Evolutionary conservation across 2,113 vertebrate genomes (phyloP).

Genomic region (Spea multiplicata): DNA sequence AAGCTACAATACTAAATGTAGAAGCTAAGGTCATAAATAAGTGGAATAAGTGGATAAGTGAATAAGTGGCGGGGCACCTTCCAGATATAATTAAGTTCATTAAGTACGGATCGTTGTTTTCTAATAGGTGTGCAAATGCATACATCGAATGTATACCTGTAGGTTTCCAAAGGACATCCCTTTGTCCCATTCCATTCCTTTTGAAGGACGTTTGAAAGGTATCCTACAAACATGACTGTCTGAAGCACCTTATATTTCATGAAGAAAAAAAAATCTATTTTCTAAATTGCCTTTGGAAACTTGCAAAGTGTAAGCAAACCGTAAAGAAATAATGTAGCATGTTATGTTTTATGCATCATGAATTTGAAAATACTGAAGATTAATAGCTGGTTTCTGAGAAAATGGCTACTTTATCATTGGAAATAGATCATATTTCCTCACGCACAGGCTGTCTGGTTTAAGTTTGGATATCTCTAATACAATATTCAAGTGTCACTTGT

Average conservation of each 20-base stretch:
- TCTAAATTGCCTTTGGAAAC: background rate
- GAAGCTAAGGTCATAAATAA: too few relatives aligned
- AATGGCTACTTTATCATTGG: background rate
- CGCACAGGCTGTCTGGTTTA: background rate
- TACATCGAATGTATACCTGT: conserved; percentile 6
- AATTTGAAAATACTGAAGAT: conserved; percentile 19
- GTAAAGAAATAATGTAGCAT: background rate
- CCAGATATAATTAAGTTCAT: too few relatives aligned
- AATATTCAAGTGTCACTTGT: background rate
- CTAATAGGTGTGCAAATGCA: conserved; percentile 20
- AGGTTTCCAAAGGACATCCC: background rate
- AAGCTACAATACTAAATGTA: too few relatives aligned
- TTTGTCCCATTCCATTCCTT: too few relatives aligned
- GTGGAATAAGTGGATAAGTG: too few relatives aligned
- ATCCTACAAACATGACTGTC: background rate
- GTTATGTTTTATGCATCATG: conserved; percentile 9
- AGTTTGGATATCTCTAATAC: background rate
- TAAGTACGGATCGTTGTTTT: conserved; percentile 9
- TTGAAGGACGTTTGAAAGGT: conserved; percentile 3
- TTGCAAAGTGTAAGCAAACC: background rate
- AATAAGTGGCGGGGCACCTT: too few relatives aligned
- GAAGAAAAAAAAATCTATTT: conserved; percentile 3
- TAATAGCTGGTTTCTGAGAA: background rate
- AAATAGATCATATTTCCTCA: background rate
- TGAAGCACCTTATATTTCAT: background rate